Evolutionary conservation across 2,888 invertebrate genomes (phyloP), one percentile per base, ranked within the genome.

Genomic region (Morpho achilles): DNA sequence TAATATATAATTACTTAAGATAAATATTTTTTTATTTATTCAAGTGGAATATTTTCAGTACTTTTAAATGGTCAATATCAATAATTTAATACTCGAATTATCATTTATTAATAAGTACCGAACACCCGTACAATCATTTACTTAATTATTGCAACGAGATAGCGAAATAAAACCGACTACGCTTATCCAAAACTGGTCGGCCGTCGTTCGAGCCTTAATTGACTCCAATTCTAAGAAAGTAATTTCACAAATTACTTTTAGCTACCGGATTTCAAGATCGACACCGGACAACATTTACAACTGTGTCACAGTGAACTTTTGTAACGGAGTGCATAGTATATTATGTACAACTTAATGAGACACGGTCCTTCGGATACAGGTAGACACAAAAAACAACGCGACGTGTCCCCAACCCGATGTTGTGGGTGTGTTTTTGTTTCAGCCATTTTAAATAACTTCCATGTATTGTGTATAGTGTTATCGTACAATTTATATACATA

Each of bases 161-260:
- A 53, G 62, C 59, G 53, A 60, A 68, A 66, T 65, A 65, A 58
- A 60, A 61, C 51, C 56, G 44, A 55, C 63, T 59, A 60, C 57
- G 63, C 61, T 67, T 67, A 67, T 65, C 64, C 60, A 50, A 67
- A 67, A 66, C 68, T 61, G 68, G 65, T 66, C 63, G 56, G 59
- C 64, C 50, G 64, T 51, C 63, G 67, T 68, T 65, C 67, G 67
- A 60, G 68, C 76, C 77, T 87, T 89, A 89, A 90, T 88, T 88
- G 85, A 83, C 79, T 82, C 79, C 83, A 79, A 85, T 91, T 90
- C 91, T 87, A 79, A 84, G 90, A 90, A 90, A 79, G 84, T 87
- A 89, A 90, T 91, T 91, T 91, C 90, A 90, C 91, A 88, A 91
- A 91, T 91, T 91, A 85, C 85, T 87, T 84, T 82, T 72, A 74